phyloP scores from a whole-genome alignment of 2,888 invertebrate species.

The Drosophila imparisetae region DNA sequence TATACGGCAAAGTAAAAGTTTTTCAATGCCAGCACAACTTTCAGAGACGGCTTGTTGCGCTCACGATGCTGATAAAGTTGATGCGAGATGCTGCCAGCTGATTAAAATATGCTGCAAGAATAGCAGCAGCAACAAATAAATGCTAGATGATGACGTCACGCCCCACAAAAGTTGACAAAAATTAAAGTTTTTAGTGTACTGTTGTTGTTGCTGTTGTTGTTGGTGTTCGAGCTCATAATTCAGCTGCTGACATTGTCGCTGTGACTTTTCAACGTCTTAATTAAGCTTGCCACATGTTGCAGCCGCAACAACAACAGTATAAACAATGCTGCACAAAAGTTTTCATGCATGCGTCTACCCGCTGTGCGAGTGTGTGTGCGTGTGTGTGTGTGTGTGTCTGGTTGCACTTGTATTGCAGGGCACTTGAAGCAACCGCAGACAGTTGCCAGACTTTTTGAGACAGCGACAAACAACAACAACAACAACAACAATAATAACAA shows the following conservation, averaged over 20 bases:
- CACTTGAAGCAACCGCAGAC: constrained; percentile 70
- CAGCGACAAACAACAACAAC: constrained; percentile 41
- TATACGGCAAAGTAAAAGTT: constrained; percentile 68
- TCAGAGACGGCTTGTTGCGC: constrained; percentile 29
- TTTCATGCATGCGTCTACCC: constrained; percentile 47
- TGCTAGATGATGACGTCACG: constrained; percentile 53
- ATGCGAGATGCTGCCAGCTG: constrained; percentile 31
- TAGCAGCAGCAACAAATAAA: constrained; percentile 13
- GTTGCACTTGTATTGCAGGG: constrained; percentile 51
- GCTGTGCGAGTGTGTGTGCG: not conserved
- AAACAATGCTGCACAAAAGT: constrained; percentile 55
- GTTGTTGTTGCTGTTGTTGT: constrained; percentile 10
- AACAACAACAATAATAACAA: constrained; percentile 37
- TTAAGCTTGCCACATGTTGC: constrained; percentile 74
- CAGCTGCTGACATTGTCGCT: constrained; percentile 60
- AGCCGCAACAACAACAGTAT: constrained; percentile 37
- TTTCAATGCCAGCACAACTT: constrained; percentile 70
- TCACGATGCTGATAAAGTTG: constrained; percentile 40
- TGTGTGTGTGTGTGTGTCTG: constrained; percentile 25
- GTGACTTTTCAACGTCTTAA: constrained; percentile 67
- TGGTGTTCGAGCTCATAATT: constrained; percentile 47
- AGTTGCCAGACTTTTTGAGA: constrained; percentile 71
- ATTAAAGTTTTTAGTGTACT: constrained; percentile 17
- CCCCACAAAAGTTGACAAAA: constrained; percentile 37
- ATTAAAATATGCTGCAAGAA: constrained; percentile 32